A percentile compares a stretch with the other conserved stretches of the same genome.
phyloP scores from a whole-genome alignment of 2,888 invertebrate genomes.

The Tetragnatha montana region DNA sequence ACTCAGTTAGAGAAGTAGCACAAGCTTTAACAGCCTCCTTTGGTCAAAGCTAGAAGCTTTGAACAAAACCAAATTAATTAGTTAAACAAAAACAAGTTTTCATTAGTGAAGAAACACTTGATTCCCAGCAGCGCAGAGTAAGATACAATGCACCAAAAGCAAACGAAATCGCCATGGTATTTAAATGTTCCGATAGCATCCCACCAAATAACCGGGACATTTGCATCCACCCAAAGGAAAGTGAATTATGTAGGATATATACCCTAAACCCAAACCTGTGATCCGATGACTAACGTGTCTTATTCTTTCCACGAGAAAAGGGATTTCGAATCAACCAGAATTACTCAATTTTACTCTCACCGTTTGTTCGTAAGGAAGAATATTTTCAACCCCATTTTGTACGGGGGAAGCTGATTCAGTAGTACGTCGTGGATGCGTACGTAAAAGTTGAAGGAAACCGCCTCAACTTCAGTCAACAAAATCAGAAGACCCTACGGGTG shows the following conservation, averaged over 20 bases:
- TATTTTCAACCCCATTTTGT: conserved; percentile 72
- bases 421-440: conserved; percentile 74
- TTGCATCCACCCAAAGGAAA: neutral
- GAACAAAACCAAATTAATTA: too few species aligned
- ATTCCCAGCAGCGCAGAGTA: neutral
- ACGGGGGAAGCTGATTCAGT: conserved; percentile 73
- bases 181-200: conserved; percentile 54
- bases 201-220: conserved; percentile 4
- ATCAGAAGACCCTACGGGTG: too few species aligned
- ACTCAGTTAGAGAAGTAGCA: too few species aligned
- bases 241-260: neutral
- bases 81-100: too few species aligned
- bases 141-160: conserved; percentile 16
- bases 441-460: conserved; percentile 73
- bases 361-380: too few species aligned
- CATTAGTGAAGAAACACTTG: neutral
- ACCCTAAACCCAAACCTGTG: conserved; percentile 9
- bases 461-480: neutral
- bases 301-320: conserved; percentile 24
- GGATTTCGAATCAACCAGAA: neutral
- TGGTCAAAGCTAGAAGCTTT: too few species aligned
- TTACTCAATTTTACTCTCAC: neutral
- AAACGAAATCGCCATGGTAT: conserved; percentile 51
- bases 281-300: conserved; percentile 15
- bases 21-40: too few species aligned